A percentile compares a stretch with the other conserved stretches of the same genome.
Evolutionary conservation across 2,113 vertebrate species (phyloP).

Genomic region (Hippocampus zosterae): DNA sequence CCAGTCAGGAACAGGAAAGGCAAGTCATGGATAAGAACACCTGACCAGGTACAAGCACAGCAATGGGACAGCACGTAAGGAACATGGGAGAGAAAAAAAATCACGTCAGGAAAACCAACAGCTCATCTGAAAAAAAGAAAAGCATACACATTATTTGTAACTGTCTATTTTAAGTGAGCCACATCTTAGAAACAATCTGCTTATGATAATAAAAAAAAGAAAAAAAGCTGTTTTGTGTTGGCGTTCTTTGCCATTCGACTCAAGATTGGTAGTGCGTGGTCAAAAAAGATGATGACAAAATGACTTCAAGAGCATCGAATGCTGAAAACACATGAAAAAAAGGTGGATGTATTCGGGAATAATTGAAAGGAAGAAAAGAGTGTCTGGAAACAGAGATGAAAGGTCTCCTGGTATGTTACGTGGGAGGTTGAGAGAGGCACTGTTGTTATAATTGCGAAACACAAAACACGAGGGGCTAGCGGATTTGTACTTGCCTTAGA

Average conservation of each 20-base stretch:
- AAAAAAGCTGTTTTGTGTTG: not conserved
- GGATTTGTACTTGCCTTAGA: not conserved
- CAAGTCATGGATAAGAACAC: too few species aligned
- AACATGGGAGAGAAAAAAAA: too few species aligned
- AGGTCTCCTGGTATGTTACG: slow-evolving; percentile 5
- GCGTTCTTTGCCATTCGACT: not conserved
- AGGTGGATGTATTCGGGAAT: not conserved
- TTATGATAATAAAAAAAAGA: too few species aligned
- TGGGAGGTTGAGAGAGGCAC: not conserved
- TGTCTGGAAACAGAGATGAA: not conserved
- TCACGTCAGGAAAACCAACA: too few species aligned
- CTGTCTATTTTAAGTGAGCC: too few species aligned
- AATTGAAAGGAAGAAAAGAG: slow-evolving; percentile 14
- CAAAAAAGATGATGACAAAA: slow-evolving; percentile 16
- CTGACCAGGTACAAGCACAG: too few species aligned
- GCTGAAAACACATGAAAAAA: slow-evolving; percentile 14
- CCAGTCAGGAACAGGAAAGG: too few species aligned
- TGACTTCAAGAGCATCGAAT: slow-evolving; percentile 13
- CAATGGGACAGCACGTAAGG: too few species aligned
- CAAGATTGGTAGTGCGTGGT: slow-evolving; percentile 17
- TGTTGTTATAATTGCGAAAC: slow-evolving; percentile 4
- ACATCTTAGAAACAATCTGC: too few species aligned
- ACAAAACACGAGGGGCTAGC: not conserved
- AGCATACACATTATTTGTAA: too few species aligned
- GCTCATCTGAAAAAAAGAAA: too few species aligned